These are phyloP conservation scores for Neocrepidodera transversa DNA, from an alignment of 2,888 invertebrate genomes.

Conservation along the genomic window DNA sequence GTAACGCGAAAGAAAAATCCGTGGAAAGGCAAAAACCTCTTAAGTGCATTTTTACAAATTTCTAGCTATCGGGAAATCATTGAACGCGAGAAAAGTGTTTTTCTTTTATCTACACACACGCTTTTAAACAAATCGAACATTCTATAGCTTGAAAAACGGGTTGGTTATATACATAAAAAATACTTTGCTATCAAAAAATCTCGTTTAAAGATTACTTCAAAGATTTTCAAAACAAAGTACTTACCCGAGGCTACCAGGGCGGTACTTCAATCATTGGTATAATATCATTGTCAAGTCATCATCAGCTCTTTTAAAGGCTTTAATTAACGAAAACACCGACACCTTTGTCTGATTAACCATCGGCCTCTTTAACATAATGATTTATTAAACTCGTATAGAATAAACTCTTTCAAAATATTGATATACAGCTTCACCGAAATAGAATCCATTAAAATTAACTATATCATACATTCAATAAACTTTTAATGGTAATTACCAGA, in stretches of 20 bases:
- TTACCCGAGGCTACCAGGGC: conserved; percentile 13
- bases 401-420: neutral
- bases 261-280: conserved; percentile 7
- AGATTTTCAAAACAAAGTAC: conserved; percentile 2
- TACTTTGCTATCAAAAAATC: too few relatives aligned
- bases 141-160: too few relatives aligned
- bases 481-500: too few relatives aligned
- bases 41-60: conserved; percentile 39
- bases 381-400: too few relatives aligned
- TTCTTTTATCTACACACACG: conserved; percentile 44
- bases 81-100: conserved; percentile 42
- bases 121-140: conserved; percentile 48
- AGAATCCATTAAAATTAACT: too few relatives aligned
- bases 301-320: conserved; percentile 21
- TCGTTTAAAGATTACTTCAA: too few relatives aligned
- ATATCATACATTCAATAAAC: too few relatives aligned
- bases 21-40: conserved; percentile 29
- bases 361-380: conserved; percentile 16
- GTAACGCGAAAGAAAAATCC: conserved; percentile 33
- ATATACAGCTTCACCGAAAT: too few relatives aligned
- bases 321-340: conserved; percentile 18
- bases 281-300: conserved; percentile 24
- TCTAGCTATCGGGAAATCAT: conserved; percentile 35
- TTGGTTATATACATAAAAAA: too few relatives aligned
- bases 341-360: conserved; percentile 18